Conservation (phyloP, 2,113 vertebrate genomes). For the Vidua chalybeata region DNA sequence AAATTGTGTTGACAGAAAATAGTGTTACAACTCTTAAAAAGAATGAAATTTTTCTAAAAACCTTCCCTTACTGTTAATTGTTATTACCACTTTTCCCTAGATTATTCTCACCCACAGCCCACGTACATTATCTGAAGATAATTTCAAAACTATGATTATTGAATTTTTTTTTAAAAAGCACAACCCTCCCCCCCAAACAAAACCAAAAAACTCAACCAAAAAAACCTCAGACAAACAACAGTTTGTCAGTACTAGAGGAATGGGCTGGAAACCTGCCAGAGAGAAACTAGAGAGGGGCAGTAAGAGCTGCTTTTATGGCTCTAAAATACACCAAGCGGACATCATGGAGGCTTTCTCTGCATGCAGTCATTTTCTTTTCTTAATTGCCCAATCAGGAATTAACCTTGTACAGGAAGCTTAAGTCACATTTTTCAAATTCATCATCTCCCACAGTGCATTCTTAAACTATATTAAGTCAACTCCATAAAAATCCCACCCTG, state of each 20-base stretch:
- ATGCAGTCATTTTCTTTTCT: neutral
- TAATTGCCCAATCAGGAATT: neutral
- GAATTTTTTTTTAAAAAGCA: neutral
- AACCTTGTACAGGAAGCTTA: neutral
- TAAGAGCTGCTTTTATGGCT: neutral
- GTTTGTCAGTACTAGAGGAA: neutral
- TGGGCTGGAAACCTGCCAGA: neutral
- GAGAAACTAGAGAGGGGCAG: neutral
- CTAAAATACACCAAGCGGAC: neutral
- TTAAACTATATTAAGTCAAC: neutral
- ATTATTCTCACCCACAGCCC: conserved; percentile 35
- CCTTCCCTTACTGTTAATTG: conserved; percentile 38
- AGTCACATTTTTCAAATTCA: neutral
- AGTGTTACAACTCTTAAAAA: conserved; percentile 19
- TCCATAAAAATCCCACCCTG: neutral
- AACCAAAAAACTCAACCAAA: neutral
- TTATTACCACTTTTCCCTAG: neutral
- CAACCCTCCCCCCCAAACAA: neutral
- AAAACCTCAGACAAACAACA: neutral
- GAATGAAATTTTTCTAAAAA: conserved; percentile 4
- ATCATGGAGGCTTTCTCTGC: neutral
- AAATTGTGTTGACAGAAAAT: conserved; percentile 58
- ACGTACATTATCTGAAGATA: conserved; percentile 22
- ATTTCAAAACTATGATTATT: conserved; percentile 55
- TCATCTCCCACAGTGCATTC: neutral